phyloP scores from a whole-genome alignment of 2,888 invertebrate species.

The Athrips mouffetella region DNA sequence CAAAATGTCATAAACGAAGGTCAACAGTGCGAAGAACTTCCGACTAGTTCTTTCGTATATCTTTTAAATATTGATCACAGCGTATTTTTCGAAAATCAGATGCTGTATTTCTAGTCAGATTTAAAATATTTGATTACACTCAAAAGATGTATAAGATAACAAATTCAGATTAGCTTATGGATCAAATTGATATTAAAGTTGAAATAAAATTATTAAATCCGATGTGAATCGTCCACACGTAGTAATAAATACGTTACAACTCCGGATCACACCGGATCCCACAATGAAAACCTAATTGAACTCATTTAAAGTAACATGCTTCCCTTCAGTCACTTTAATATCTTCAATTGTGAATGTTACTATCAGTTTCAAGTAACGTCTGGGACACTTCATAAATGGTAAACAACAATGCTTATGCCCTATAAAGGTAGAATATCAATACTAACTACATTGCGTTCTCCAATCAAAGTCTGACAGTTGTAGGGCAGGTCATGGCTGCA shows the following conservation, averaged over 20 bases:
- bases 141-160: too few relatives aligned
- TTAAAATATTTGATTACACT: too few relatives aligned
- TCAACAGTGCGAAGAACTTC: slow-evolving; percentile 53
- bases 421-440: slow-evolving; percentile 25
- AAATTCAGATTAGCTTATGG: too few relatives aligned
- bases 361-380: too few relatives aligned
- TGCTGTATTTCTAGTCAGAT: too few relatives aligned
- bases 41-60: slow-evolving; percentile 26
- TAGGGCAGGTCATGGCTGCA: slow-evolving; percentile 75
- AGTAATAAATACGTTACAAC: slow-evolving; percentile 24
- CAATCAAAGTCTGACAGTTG: slow-evolving; percentile 54
- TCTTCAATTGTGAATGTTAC: slow-evolving; percentile 3
- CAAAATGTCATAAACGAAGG: slow-evolving; percentile 54
- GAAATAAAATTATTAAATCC: background rate
- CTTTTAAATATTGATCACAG: too few relatives aligned
- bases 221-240: background rate
- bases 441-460: slow-evolving; percentile 49
- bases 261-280: slow-evolving; percentile 32
- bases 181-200: background rate
- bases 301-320: slow-evolving; percentile 23
- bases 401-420: slow-evolving; percentile 17
- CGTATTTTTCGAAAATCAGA: too few relatives aligned
- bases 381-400: slow-evolving; percentile 14
- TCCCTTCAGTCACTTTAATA: slow-evolving; percentile 1
- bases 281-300: slow-evolving; percentile 36